These are phyloP conservation scores for Polydesmus complanatus DNA, from an alignment of 2,888 invertebrate genomes.

Conservation along the genomic window DNA sequence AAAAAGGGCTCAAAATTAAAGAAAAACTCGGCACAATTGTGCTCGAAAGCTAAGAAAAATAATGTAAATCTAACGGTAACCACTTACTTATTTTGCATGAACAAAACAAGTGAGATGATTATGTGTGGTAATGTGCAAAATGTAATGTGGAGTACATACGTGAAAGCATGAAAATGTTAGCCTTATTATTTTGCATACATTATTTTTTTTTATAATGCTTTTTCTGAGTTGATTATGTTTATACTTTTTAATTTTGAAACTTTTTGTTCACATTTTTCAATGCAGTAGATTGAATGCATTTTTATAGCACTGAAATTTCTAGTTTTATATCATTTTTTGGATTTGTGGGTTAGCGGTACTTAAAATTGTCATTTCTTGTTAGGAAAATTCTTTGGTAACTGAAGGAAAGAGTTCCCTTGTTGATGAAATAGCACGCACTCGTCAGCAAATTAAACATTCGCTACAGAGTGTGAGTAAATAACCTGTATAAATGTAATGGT, in stretches of 20 bases:
- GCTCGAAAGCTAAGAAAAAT: not conserved
- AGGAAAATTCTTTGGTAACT: slow-evolving; percentile 12
- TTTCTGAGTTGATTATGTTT: too few species aligned
- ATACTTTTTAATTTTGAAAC: too few species aligned
- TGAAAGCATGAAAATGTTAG: too few species aligned
- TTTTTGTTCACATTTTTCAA: too few species aligned
- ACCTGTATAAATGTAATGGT: not conserved
- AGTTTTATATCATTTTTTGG: too few species aligned
- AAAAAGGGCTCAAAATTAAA: not conserved
- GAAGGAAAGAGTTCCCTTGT: slow-evolving; percentile 16
- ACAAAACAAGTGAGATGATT: too few species aligned
- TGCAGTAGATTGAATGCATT: too few species aligned
- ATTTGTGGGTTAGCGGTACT: not conserved
- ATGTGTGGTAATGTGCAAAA: too few species aligned
- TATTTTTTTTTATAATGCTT: not conserved
- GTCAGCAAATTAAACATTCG: slow-evolving; percentile 21
- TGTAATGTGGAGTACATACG: too few species aligned
- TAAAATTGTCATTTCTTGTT: slow-evolving; percentile 7
- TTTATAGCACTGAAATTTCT: too few species aligned
- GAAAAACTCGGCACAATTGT: not conserved
- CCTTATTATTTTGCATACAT: not conserved
- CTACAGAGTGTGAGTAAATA: slow-evolving; percentile 21
- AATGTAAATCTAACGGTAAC: not conserved
- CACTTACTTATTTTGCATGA: not conserved
- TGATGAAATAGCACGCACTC: slow-evolving; percentile 21